Percentiles rank a stretch among this genome's conserved stretches.
phyloP scores from a whole-genome alignment of 2,888 invertebrate species.

The Heliconius ethilla region DNA sequence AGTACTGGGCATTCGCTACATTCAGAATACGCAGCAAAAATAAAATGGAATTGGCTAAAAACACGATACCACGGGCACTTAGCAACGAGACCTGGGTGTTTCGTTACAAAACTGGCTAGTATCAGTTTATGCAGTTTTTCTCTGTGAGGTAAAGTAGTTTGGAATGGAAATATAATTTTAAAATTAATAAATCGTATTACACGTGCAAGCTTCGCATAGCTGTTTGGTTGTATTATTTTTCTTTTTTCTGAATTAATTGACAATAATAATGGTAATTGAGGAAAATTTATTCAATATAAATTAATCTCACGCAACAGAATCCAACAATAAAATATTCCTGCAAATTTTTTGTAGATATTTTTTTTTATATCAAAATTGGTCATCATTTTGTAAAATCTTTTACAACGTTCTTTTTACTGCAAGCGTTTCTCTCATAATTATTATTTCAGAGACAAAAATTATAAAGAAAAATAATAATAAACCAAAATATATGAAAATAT shows the following conservation, averaged over 20 bases:
- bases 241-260: no score
- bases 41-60: slow-evolving; percentile 29
- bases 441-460: no score
- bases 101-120: slow-evolving; percentile 16
- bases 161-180: background rate
- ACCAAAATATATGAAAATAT: background rate
- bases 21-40: slow-evolving; percentile 19
- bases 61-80: slow-evolving; percentile 22
- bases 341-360: no score
- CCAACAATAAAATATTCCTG: no score
- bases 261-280: no score
- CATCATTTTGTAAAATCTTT: no score
- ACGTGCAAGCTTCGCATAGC: background rate
- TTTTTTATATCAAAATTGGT: no score
- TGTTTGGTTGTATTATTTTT: no score
- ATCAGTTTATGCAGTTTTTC: background rate
- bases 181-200: background rate
- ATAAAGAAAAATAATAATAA: background rate
- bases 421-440: no score
- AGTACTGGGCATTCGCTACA: background rate
- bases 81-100: slow-evolving; percentile 18
- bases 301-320: no score
- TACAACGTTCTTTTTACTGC: no score
- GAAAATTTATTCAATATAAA: no score
- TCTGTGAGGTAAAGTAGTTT: background rate